Conservation (phyloP, 2,113 vertebrate genomes). For the Myotis yumanensis region DNA sequence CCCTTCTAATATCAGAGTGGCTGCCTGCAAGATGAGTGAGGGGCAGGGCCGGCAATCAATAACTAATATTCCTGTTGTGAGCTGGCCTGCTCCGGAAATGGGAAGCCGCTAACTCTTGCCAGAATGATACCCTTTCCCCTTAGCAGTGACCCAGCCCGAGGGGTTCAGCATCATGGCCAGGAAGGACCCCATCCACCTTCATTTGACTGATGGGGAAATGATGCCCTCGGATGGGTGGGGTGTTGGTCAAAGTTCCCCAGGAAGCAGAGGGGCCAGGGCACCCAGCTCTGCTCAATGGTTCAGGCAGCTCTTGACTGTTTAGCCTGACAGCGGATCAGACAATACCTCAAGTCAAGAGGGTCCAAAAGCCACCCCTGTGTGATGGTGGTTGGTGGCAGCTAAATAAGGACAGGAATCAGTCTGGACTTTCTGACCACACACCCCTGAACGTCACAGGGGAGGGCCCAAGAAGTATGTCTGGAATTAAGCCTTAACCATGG, state of each 20-base stretch:
- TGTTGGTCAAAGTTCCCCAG: not conserved
- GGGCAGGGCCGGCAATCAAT: conserved; percentile 69
- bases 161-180: not conserved
- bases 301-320: not conserved
- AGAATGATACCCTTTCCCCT: conserved; percentile 51
- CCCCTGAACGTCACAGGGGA: conserved; percentile 45
- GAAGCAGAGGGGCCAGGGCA: not conserved
- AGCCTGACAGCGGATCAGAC: not conserved
- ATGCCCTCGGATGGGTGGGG: not conserved
- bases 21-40: conserved; percentile 24
- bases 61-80: conserved; percentile 64
- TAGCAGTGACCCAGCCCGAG: conserved; percentile 34
- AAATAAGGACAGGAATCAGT: conserved; percentile 55
- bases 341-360: not conserved
- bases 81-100: conserved; percentile 72
- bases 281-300: not conserved
- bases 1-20: conserved; percentile 63
- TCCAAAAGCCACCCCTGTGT: not conserved
- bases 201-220: conserved; percentile 50
- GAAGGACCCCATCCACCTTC: conserved; percentile 50
- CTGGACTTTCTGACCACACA: conserved; percentile 55
- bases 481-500: conserved; percentile 61
- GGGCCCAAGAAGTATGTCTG: conserved; percentile 55
- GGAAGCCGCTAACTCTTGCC: conserved; percentile 54
- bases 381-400: conserved; percentile 23